A percentile compares a stretch with the other conserved stretches of the same genome.
Evolutionary conservation across 1,140 invertebrate species (phyloP).

Genomic region (Drosophila truncata): DNA sequence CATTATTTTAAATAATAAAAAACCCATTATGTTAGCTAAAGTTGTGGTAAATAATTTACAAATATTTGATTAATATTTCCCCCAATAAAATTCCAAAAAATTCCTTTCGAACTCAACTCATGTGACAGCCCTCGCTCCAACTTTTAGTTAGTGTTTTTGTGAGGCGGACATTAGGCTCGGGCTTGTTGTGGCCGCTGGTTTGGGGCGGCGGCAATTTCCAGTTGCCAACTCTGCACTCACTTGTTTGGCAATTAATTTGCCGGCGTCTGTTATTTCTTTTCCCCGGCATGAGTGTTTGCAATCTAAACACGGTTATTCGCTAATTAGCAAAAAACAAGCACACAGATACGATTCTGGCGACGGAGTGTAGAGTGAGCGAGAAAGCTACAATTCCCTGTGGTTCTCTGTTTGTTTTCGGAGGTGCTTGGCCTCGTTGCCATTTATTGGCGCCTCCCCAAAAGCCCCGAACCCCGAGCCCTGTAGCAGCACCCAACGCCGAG

Average conservation of each 20-base stretch:
- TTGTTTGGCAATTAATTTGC: conserved; percentile 83
- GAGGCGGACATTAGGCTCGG: conserved; percentile 63
- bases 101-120: background rate
- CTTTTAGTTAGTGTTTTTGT: conserved; percentile 39
- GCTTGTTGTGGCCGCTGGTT: conserved; percentile 38
- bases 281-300: conserved; percentile 78
- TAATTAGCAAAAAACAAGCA: conserved; percentile 83
- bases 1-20: background rate
- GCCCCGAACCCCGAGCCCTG: background rate
- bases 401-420: conserved; percentile 75
- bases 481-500: too few species aligned
- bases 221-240: conserved; percentile 80
- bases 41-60: background rate
- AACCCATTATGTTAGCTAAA: too few species aligned
- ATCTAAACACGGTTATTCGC: conserved; percentile 83
- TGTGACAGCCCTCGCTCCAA: background rate
- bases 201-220: conserved; percentile 66
- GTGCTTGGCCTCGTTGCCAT: conserved; percentile 82
- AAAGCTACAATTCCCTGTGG: conserved; percentile 75
- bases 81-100: background rate
- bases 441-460: conserved; percentile 65
- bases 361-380: conserved; percentile 4
- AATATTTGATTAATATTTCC: background rate
- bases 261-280: conserved; percentile 81
- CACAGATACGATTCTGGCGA: conserved; percentile 50